phyloP scores from a whole-genome alignment of 2,113 vertebrate genomes.

The Hemichromis elongatus region DNA sequence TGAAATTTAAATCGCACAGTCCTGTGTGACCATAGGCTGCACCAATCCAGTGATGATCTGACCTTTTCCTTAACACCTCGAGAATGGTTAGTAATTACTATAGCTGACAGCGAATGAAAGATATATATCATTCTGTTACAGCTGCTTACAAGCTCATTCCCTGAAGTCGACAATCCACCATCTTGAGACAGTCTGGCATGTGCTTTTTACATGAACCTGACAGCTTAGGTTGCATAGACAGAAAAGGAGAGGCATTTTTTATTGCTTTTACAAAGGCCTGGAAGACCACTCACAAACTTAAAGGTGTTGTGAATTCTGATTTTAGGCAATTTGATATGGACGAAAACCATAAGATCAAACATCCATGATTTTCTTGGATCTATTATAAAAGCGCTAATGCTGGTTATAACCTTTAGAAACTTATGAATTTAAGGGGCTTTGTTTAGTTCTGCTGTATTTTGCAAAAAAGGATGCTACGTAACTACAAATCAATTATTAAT shows the following conservation, averaged over 20 bases:
- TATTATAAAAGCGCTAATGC: neutral
- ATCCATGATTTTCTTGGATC: neutral
- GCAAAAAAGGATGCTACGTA: neutral
- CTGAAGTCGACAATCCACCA: constrained; percentile 40
- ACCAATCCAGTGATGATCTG: neutral
- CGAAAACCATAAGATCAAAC: neutral
- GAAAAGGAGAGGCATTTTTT: neutral
- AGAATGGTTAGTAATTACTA: constrained; percentile 44
- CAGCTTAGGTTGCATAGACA: constrained; percentile 8
- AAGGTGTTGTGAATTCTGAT: neutral
- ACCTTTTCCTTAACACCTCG: constrained; percentile 32
- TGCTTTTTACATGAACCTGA: constrained; percentile 15
- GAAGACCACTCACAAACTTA: neutral
- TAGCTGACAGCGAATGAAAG: constrained; percentile 17
- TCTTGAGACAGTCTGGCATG: neutral
- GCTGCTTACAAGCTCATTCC: neutral
- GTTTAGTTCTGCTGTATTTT: neutral
- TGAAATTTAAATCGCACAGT: constrained; percentile 19
- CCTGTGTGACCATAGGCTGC: neutral
- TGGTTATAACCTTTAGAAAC: neutral
- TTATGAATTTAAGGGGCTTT: neutral
- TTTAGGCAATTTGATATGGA: neutral
- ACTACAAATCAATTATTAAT: neutral
- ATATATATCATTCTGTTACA: neutral
- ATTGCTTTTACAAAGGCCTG: neutral